Evolutionary conservation across 2,888 invertebrate species (phyloP), one percentile per base, ranked within the genome.

Genomic region (Neoitamus cyanurus): DNA sequence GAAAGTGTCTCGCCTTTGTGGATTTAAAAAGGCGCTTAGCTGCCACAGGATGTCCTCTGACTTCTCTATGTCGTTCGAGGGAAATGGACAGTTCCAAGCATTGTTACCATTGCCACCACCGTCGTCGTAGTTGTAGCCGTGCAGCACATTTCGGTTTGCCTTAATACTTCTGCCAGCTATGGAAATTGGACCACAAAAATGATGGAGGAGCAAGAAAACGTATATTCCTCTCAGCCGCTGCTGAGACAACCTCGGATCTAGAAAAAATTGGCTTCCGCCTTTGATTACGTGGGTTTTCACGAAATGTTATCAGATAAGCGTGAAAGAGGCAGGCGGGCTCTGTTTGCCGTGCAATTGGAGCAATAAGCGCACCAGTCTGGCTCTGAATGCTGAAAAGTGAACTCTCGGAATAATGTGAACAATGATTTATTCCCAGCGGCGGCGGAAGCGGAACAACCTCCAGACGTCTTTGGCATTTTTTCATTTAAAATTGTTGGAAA

Each of bases 1-100:
- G 70, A 34, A 70, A 70, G 70, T 34, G 58, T 58, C 58, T 58
- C 58, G 58, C 58, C 58, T 58, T 58, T 58, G 58, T 58, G 58
- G 58, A 58, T 58, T 58, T 58, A 58, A 58, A 58, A 58, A 58
- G 58, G 58, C 58, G 58, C 58, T 58, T 58, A 58, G 20, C 58
- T 58, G 58, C 58, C 58, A 58, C 58, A 58, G 58, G 58, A 58
- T 58, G 58, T 58, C 58, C 58, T 58, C 58, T 58, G 58, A 58
- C 58, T 58, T 58, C 58, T 58, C 58, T 58, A 58, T 25, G 58
- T 20, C 25, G 48, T 48, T 48, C 48, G 6, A n/a, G 6, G 48
- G 48, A 58, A 58, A 58, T 58, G 58, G 58, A 58, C 58, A 58
- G 58, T 58, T 58, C 58, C 58, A 15, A 0, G 58, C 9, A 58